A percentile compares a stretch with the other conserved stretches of the same genome.
Conservation (phyloP, 1,140 invertebrate genomes). For the Drosophila athabasca region DNA sequence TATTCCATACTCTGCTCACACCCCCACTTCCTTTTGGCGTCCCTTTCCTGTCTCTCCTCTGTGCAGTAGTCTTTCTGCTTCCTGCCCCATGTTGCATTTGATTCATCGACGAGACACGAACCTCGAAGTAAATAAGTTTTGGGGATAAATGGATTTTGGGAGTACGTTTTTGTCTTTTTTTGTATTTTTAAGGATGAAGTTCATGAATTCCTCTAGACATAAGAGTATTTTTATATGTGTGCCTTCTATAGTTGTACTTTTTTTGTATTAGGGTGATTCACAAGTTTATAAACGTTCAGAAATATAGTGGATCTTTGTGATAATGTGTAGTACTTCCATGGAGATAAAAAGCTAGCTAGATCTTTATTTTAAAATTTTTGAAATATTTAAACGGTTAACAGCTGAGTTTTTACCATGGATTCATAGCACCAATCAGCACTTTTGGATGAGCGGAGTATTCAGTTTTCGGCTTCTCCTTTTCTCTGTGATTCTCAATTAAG, state of each 20-base stretch:
- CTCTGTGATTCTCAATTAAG: too few species aligned
- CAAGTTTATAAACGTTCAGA: constrained; percentile 13
- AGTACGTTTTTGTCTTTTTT: not conserved
- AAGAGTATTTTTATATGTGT: not conserved
- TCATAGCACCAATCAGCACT: too few species aligned
- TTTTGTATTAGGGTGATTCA: constrained; percentile 9
- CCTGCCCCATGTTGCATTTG: constrained; percentile 5
- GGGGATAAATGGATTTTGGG: constrained; percentile 2
- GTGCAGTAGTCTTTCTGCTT: not conserved
- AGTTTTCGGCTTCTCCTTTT: too few species aligned
- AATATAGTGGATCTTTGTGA: too few species aligned
- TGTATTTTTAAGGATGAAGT: constrained; percentile 27
- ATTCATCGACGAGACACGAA: constrained; percentile 47
- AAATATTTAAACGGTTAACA: too few species aligned
- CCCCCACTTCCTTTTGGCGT: not conserved
- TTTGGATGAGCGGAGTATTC: too few species aligned
- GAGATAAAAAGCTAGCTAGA: too few species aligned
- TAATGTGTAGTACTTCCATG: too few species aligned
- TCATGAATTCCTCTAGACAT: too few species aligned
- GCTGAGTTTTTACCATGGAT: too few species aligned
- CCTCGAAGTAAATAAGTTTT: constrained; percentile 40
- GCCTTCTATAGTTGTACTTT: constrained; percentile 1
- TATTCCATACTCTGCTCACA: constrained; percentile 4
- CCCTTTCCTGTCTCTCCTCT: not conserved
- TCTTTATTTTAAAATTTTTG: too few species aligned